Evolutionary conservation across 1,140 invertebrate genomes (phyloP), one percentile per base, ranked within the genome.

Genomic region (Cyclargus thomasi): DNA sequence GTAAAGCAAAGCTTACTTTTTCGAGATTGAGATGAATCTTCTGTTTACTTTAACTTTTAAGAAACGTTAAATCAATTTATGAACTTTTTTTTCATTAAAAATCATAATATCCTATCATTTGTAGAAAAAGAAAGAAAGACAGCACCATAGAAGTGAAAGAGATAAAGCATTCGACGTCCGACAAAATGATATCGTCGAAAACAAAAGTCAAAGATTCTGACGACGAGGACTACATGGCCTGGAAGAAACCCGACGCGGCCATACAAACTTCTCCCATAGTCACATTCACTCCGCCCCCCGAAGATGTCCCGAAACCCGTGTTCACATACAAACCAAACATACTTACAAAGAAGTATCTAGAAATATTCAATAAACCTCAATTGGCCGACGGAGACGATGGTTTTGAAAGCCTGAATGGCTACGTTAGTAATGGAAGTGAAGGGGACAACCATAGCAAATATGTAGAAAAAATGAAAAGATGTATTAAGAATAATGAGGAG

Each of bases 321-420:
- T 83, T 84, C 59, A 72, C 73, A 20, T 88, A 83, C 62, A 88
- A 85, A 69, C 71, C 81, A 16, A 88, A 88, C 64, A 77, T 83
- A 69, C 67, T 90, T 62, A 90, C 88, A 18, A 90, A 87, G 64
- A 90, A 87, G 73, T 85, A 88, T 53, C 74, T 90, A 64, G 88
- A 90, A 75, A 85, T 76, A 14, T 87, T 87, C 66, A 88, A 88
- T 69, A 78, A 86, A 21, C 71, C 77, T 0, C 75, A 80, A 36
- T 82, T 90, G 17, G 84, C 85, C 18, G 88, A 90, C 59, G 95
- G 96, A 59, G 96, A 97, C 79, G 95, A 97, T 85, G 95, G 95
- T 16, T 96, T 97, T 83, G 96, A 96, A 88, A 96, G 95, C 80
- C 90, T 97, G n/a, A 96, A 95, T 80, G 94, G 95, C 16, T 95